Conservation (phyloP, 2,113 vertebrate species). For the Psittacus erithacus region DNA sequence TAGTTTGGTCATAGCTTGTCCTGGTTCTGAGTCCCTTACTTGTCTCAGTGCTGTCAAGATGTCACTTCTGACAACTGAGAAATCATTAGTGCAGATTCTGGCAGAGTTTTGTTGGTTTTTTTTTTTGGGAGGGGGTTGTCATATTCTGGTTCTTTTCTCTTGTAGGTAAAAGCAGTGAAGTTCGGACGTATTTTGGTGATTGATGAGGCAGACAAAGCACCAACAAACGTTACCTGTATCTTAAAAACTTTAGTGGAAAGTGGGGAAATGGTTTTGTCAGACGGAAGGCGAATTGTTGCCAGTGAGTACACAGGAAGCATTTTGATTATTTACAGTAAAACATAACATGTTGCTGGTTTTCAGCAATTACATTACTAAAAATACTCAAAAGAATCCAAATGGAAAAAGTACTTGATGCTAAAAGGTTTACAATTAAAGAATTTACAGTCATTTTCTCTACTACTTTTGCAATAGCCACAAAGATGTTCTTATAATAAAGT, state of each 20-base stretch:
- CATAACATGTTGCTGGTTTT: neutral
- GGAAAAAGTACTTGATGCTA: neutral
- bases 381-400: neutral
- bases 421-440: neutral
- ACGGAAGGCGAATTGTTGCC: constrained; percentile 91
- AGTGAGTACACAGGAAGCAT: constrained; percentile 70
- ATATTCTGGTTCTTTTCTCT: constrained; percentile 40
- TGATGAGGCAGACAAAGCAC: constrained; percentile 97
- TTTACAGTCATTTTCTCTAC: neutral
- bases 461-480: neutral
- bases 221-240: constrained; percentile 96
- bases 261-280: constrained; percentile 96
- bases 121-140: neutral
- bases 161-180: constrained; percentile 94
- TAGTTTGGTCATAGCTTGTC: neutral
- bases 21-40: neutral
- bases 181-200: constrained; percentile 91
- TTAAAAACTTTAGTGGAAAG: constrained; percentile 97
- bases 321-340: neutral
- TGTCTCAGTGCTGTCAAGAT: neutral
- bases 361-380: neutral
- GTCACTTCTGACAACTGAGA: neutral
- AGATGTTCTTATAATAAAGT: neutral
- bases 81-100: neutral
- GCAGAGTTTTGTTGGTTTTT: neutral